Evolutionary conservation across 2,113 vertebrate species (phyloP).

Genomic region (Oenanthe melanoleuca): DNA sequence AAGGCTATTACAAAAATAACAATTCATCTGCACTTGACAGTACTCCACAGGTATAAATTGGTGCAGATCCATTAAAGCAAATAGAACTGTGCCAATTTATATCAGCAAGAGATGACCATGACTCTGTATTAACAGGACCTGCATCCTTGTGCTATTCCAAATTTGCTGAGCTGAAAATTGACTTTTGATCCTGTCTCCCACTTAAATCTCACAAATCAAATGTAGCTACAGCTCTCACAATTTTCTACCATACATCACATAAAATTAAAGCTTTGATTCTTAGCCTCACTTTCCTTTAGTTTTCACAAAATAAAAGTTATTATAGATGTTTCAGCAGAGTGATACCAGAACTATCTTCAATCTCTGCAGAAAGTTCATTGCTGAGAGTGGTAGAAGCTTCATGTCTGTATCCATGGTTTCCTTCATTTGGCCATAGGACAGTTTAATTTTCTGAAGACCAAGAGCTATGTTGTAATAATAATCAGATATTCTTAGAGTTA

Average conservation of each 20-base stretch:
- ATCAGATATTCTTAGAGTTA: background rate
- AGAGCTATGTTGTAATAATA: background rate
- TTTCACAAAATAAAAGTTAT: background rate
- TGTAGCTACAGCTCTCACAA: accelerated
- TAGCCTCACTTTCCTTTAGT: background rate
- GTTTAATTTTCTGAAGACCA: background rate
- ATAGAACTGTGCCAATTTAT: background rate
- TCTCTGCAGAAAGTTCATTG: background rate
- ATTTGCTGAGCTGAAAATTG: background rate
- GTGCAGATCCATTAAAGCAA: background rate
- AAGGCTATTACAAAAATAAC: background rate
- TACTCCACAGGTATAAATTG: background rate
- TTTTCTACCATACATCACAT: background rate
- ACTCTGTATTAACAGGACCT: background rate
- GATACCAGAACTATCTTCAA: background rate
- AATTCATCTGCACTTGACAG: background rate
- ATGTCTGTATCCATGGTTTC: background rate
- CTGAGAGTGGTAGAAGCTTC: background rate
- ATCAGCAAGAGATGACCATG: background rate
- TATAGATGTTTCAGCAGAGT: background rate
- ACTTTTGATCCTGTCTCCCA: background rate
- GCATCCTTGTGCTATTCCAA: background rate
- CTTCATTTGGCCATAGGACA: background rate
- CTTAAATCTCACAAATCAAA: background rate
- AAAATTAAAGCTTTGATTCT: background rate